Evolutionary conservation across 2,888 invertebrate genomes (phyloP).

Genomic region (Sericinus montela): DNA sequence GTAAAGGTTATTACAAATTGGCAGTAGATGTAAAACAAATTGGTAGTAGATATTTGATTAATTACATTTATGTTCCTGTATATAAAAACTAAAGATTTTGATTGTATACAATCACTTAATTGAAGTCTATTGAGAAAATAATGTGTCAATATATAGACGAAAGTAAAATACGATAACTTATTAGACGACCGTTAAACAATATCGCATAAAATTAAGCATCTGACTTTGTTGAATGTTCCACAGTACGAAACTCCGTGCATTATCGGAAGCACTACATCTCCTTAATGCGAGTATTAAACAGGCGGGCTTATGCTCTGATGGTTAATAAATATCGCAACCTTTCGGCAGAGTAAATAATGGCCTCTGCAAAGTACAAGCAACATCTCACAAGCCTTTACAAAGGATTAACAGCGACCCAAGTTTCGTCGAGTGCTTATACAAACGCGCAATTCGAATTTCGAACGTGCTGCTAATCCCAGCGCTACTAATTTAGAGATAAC

Average conservation of each 20-base stretch:
- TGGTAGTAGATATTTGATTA: no score
- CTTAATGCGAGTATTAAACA: slow-evolving; percentile 44
- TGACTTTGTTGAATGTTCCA: slow-evolving; percentile 20
- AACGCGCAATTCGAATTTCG: slow-evolving; percentile 27
- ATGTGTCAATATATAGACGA: no score
- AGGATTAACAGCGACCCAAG: slow-evolving; percentile 40
- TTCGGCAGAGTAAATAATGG: slow-evolving; percentile 44
- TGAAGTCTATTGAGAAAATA: no score
- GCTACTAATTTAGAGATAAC: slow-evolving; percentile 59
- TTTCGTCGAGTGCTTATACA: slow-evolving; percentile 26
- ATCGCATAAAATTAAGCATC: slow-evolving; percentile 18
- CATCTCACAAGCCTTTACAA: slow-evolving; percentile 43
- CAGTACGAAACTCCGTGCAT: slow-evolving; percentile 26
- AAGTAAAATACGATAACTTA: no score
- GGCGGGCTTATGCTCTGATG: slow-evolving; percentile 39
- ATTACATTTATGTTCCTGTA: no score
- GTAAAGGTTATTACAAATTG: no score
- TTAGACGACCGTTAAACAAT: no score
- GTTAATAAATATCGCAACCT: slow-evolving; percentile 54
- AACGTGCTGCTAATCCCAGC: slow-evolving; percentile 40
- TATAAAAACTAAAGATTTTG: no score
- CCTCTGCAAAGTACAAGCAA: slow-evolving; percentile 34
- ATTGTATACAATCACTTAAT: no score
- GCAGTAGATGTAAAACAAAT: no score
- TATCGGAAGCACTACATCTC: slow-evolving; percentile 43